These are phyloP conservation scores for Rhagoletis pomonella DNA, from an alignment of 1,140 invertebrate genomes.

Conservation along the genomic window DNA sequence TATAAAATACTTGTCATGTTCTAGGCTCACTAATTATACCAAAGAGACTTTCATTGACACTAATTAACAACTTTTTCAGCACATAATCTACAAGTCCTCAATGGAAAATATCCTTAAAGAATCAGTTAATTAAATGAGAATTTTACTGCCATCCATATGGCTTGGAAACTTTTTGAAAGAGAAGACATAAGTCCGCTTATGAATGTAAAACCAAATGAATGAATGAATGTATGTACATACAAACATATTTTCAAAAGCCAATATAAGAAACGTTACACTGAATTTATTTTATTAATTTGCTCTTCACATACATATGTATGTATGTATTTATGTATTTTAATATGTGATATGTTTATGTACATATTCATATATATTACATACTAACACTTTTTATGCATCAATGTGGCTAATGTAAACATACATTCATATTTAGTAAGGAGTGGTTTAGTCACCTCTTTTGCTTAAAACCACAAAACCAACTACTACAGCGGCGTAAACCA, in stretches of 20 bases:
- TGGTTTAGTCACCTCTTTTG: background rate
- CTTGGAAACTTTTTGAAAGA: background rate
- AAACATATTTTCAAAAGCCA: too few species aligned
- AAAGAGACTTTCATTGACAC: background rate
- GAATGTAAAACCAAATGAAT: too few species aligned
- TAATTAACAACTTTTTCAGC: background rate
- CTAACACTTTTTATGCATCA: background rate
- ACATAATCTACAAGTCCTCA: background rate
- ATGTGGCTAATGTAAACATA: background rate
- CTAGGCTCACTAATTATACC: constrained; percentile 1
- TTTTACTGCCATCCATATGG: background rate
- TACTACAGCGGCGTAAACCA: background rate
- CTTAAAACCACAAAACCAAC: background rate
- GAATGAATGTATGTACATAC: too few species aligned
- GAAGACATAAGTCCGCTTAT: too few species aligned
- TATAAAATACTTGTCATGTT: background rate
- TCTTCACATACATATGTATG: background rate
- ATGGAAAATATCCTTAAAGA: background rate
- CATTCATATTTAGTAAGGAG: background rate
- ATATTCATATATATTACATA: background rate
- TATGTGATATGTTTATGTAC: too few species aligned
- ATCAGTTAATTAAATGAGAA: background rate
- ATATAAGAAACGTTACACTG: background rate
- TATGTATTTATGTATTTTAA: background rate
- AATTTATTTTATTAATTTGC: background rate